Evolutionary conservation across 2,113 vertebrate species (phyloP).

Genomic region (Chaetodon auriga): DNA sequence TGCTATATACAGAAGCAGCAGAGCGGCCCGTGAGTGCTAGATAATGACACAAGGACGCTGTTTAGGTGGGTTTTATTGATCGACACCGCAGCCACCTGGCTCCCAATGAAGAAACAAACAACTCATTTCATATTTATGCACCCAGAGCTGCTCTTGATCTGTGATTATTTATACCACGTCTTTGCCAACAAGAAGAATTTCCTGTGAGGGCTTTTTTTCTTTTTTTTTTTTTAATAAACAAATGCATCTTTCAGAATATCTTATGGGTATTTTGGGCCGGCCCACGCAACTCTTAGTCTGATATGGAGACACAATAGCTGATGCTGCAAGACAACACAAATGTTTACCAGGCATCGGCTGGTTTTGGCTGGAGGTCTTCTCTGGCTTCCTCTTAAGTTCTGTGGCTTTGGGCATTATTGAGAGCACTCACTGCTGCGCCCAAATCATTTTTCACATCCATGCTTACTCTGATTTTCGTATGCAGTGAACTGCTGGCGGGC

Average conservation of each 20-base stretch:
- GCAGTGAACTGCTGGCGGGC: too few relatives aligned
- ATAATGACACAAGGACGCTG: slow-evolving; percentile 10
- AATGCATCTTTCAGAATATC: slow-evolving; percentile 17
- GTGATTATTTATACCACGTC: slow-evolving; percentile 31
- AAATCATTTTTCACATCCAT: too few relatives aligned
- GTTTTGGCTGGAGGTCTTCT: not conserved
- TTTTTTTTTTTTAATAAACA: slow-evolving; percentile 20
- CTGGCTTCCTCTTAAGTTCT: not conserved
- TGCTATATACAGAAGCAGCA: not conserved
- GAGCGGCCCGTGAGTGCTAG: not conserved
- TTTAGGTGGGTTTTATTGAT: slow-evolving; percentile 40
- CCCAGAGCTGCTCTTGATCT: slow-evolving; percentile 33
- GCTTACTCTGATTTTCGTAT: too few relatives aligned
- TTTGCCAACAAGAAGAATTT: slow-evolving; percentile 30
- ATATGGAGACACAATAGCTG: not conserved
- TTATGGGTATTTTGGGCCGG: slow-evolving; percentile 11
- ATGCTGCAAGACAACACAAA: not conserved
- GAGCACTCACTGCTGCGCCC: too few relatives aligned
- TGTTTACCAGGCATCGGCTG: not conserved
- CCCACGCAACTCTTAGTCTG: not conserved
- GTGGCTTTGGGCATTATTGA: not conserved
- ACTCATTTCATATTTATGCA: slow-evolving; percentile 47
- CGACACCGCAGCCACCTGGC: slow-evolving; percentile 15
- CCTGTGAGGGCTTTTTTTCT: slow-evolving; percentile 20
- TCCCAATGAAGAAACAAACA: slow-evolving; percentile 28